Percentiles rank a stretch among this genome's conserved stretches.
phyloP scores from a whole-genome alignment of 2,888 invertebrate species.

The Pollenia griseotomentosa region DNA sequence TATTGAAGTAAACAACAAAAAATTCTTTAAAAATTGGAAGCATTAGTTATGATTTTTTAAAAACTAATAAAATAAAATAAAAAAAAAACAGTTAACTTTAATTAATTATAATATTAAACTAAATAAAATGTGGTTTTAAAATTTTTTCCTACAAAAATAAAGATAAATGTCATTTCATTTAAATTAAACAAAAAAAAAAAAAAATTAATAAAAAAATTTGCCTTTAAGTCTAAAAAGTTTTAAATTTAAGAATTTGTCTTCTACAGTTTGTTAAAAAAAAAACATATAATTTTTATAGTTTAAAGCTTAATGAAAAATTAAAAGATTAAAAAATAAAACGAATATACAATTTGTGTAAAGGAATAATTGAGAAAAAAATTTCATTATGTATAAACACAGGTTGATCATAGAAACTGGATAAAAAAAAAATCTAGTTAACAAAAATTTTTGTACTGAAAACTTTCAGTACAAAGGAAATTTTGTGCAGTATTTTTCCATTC shows the following conservation, averaged over 20 bases:
- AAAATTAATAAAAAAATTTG: constrained; percentile 16
- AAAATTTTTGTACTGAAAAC: no score
- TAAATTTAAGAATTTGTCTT: constrained; percentile 72
- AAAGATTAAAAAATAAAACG: constrained; percentile 37
- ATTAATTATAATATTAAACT: constrained; percentile 55
- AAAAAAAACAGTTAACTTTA: constrained; percentile 63
- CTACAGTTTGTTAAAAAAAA: constrained; percentile 64
- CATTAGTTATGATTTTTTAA: constrained; percentile 69
- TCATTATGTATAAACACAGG: constrained; percentile 39
- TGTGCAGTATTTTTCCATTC: no score
- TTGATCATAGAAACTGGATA: neutral
- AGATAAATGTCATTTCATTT: constrained; percentile 8
- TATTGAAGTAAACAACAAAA: constrained; percentile 53
- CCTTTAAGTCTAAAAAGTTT: constrained; percentile 48
- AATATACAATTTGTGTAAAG: constrained; percentile 59
- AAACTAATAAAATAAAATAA: constrained; percentile 54
- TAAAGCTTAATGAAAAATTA: constrained; percentile 65
- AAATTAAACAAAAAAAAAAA: constrained; percentile 12
- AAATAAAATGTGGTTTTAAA: constrained; percentile 29
- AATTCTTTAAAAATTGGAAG: constrained; percentile 68
- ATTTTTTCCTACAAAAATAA: constrained; percentile 36
- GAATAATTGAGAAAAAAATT: constrained; percentile 33
- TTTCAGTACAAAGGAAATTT: no score
- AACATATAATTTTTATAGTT: constrained; percentile 42
- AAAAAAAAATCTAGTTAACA: no score